Percentiles rank a stretch among this genome's conserved stretches.
Evolutionary conservation across 2,888 invertebrate genomes (phyloP).

Genomic region (Pharmacophagus antenor): DNA sequence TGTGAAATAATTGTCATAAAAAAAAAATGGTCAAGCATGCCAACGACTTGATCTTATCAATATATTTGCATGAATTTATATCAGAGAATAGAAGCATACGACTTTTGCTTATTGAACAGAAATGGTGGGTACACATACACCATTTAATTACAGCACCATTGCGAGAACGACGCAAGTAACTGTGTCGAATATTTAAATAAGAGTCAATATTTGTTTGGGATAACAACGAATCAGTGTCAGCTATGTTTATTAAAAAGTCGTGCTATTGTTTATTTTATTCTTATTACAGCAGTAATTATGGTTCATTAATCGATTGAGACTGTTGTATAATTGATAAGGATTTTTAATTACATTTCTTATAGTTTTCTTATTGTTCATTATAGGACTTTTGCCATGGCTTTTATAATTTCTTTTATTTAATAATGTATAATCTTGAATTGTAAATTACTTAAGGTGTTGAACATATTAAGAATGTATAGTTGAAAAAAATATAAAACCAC

Average conservation of each 20-base stretch:
- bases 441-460: no score
- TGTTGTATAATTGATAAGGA: neutral
- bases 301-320: neutral
- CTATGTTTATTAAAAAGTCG: constrained; percentile 33
- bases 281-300: neutral
- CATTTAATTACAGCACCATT: constrained; percentile 24
- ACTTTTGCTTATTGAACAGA: neutral
- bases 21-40: neutral
- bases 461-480: no score
- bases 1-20: neutral
- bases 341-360: no score
- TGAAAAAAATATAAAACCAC: no score
- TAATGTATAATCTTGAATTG: no score
- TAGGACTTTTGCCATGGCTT: no score
- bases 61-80: neutral
- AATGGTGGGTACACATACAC: neutral
- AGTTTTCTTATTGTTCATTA: no score
- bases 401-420: no score
- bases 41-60: neutral
- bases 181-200: constrained; percentile 42
- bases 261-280: constrained; percentile 18
- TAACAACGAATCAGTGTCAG: constrained; percentile 48
- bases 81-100: neutral
- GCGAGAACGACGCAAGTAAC: constrained; percentile 35
- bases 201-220: constrained; percentile 56